Evolutionary conservation across 2,113 vertebrate species (phyloP).

Genomic region (Sakesphorus luctuosus): DNA sequence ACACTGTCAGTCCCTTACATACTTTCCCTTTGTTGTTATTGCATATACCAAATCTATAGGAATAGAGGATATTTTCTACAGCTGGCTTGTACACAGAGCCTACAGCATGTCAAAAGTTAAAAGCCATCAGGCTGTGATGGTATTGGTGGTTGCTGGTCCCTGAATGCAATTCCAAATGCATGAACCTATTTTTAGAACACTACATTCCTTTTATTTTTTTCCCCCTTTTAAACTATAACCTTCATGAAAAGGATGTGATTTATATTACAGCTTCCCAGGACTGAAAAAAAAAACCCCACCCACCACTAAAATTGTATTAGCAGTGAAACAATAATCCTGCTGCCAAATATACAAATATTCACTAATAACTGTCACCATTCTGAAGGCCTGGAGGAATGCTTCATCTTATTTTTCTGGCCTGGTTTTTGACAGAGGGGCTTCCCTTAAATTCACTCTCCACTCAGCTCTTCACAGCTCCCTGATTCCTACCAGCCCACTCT

Average conservation of each 20-base stretch:
- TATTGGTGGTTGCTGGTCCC: neutral
- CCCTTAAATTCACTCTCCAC: neutral
- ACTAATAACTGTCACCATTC: neutral
- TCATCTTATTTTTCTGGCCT: slow-evolving; percentile 2
- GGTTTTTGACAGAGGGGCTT: slow-evolving; percentile 27
- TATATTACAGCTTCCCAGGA: slow-evolving; percentile 35
- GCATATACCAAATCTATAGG: neutral
- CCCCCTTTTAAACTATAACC: neutral
- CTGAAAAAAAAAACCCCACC: neutral
- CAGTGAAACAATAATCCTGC: slow-evolving; percentile 62
- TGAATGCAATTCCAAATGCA: neutral
- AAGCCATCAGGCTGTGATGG: neutral
- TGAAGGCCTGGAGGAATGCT: slow-evolving; percentile 21
- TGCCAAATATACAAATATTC: slow-evolving; percentile 62
- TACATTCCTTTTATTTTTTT: neutral
- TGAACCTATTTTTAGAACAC: slow-evolving; percentile 45
- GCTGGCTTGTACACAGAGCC: neutral
- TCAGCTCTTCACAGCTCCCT: slow-evolving; percentile 18
- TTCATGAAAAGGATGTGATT: slow-evolving; percentile 28
- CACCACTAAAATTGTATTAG: slow-evolving; percentile 21
- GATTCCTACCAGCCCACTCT: neutral
- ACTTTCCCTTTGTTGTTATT: neutral
- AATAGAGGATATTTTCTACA: neutral
- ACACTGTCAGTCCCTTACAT: neutral
- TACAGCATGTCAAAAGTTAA: neutral